Evolutionary conservation across 2,888 invertebrate genomes (phyloP).

Genomic region (Drosophila buzzatii): DNA sequence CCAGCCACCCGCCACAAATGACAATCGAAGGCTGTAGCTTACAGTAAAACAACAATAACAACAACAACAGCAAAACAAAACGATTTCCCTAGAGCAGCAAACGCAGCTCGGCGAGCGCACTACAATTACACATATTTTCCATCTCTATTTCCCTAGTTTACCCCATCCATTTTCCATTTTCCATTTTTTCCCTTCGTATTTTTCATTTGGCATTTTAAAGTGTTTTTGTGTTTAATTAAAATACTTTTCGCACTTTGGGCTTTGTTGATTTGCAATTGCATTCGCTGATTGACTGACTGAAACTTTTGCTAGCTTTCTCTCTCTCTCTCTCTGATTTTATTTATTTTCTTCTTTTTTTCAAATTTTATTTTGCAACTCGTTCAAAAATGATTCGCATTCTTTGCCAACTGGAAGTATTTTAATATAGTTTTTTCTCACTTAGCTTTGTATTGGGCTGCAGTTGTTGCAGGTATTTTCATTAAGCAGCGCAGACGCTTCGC

Average conservation of each 20-base stretch:
- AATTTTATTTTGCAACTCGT: slow-evolving; percentile 18
- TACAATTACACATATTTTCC: slow-evolving; percentile 42
- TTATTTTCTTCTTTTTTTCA: slow-evolving; percentile 10
- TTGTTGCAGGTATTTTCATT: slow-evolving; percentile 24
- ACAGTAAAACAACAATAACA: neutral
- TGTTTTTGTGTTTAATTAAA: slow-evolving; percentile 76
- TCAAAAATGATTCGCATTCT: slow-evolving; percentile 57
- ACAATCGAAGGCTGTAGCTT: slow-evolving; percentile 65
- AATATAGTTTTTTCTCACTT: slow-evolving; percentile 48
- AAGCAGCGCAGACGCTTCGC: neutral
- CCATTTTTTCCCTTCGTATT: neutral
- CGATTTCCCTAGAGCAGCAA: slow-evolving; percentile 3
- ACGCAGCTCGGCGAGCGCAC: neutral
- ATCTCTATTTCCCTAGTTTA: slow-evolving; percentile 5
- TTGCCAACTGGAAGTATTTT: slow-evolving; percentile 53
- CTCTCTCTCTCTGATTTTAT: neutral
- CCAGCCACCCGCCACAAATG: slow-evolving; percentile 49
- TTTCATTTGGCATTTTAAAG: slow-evolving; percentile 42
- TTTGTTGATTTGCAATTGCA: slow-evolving; percentile 51
- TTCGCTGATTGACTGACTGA: slow-evolving; percentile 50
- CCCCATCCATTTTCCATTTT: no score
- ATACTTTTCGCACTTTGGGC: slow-evolving; percentile 63
- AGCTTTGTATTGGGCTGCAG: slow-evolving; percentile 6
- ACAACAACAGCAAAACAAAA: slow-evolving; percentile 4
- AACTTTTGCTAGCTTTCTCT: neutral